phyloP scores from a whole-genome alignment of 2,888 invertebrate species.

The Sesia bembeciformis region DNA sequence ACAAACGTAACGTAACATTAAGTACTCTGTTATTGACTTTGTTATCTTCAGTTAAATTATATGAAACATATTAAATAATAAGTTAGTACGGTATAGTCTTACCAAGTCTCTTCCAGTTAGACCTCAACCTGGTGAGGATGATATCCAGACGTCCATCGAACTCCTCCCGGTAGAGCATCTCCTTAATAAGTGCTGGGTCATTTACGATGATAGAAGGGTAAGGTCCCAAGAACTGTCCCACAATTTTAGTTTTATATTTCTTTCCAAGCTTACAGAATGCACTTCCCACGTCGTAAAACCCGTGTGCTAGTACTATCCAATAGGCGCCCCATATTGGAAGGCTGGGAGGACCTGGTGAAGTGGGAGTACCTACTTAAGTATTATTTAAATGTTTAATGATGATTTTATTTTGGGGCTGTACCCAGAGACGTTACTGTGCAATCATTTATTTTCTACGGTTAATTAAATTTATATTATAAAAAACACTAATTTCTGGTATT shows the following conservation, averaged over 20 bases:
- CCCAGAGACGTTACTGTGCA: no score
- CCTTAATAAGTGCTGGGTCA: conserved; percentile 68
- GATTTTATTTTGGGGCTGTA: no score
- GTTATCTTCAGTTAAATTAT: no score
- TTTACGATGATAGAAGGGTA: conserved; percentile 66
- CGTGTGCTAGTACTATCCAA: conserved; percentile 68
- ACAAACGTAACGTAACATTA: no score
- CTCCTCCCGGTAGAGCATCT: conserved; percentile 72
- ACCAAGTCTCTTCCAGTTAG: conserved; percentile 72
- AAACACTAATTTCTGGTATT: background rate
- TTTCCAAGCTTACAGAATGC: conserved; percentile 63
- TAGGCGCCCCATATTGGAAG: conserved; percentile 78
- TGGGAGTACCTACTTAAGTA: background rate
- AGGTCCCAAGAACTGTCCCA: conserved; percentile 74
- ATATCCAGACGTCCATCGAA: conserved; percentile 76
- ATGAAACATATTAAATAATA: background rate
- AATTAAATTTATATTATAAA: no score
- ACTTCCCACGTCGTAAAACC: conserved; percentile 65
- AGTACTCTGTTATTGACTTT: no score
- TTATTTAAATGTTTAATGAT: background rate
- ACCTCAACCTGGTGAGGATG: conserved; percentile 60
- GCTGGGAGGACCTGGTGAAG: conserved; percentile 71
- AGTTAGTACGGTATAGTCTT: conserved; percentile 11
- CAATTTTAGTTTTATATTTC: conserved; percentile 74
- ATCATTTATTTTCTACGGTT: no score